Base-by-base conservation (phyloP, 2,797 vertebrate genomes). In the Merluccius polli region DNA sequence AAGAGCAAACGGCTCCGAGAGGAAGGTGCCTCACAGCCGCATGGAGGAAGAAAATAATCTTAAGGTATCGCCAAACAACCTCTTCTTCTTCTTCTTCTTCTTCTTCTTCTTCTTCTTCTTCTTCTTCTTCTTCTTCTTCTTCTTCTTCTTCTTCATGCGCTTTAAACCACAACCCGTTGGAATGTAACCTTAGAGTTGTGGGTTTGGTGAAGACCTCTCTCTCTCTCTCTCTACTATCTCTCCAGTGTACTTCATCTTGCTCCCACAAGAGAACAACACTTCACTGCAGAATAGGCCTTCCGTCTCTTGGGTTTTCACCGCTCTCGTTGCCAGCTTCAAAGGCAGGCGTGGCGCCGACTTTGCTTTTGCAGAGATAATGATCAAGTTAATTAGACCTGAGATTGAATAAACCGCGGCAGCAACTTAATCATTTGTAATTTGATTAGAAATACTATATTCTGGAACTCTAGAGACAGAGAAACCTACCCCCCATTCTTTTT, bases 381-480 rank as follows among this genome's bases (percentile, higher is more conserved):
- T 94, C 93, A 91, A 93, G 89, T 94, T 94, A 93, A 94, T 95
- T 94, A 94, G 92, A 94, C 93, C 92, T 90, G 90, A 92, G 92
- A 93, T 93, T 92, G 92, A 94, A 92, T 83, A 87, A 94, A 92
- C 90, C 92, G 91, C 91, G 83, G 91, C 90, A 92, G 92, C 92
- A 94, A 93, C 93, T 92, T 94, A 93, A 94, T 94, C 90, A 93
- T 93, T 94, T 94, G 92, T 94, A 90, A 93, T 90, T 93, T 94
- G 92, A 93, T 93, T 94, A 92, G 89, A 93, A 94, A 93, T 92
- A 92, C 91, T 91, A 92, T 91, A 92, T 92, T 92, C 87, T 89
- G 87, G 87, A 84, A 87, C 91, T 90, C 92, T 74, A 86, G 91
- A 92, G 91, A 91, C 84, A 67, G 76, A 79, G 80, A 91, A 90